phyloP scores from a whole-genome alignment of 2,797 vertebrate species.

The Fistularia tabacaria region DNA sequence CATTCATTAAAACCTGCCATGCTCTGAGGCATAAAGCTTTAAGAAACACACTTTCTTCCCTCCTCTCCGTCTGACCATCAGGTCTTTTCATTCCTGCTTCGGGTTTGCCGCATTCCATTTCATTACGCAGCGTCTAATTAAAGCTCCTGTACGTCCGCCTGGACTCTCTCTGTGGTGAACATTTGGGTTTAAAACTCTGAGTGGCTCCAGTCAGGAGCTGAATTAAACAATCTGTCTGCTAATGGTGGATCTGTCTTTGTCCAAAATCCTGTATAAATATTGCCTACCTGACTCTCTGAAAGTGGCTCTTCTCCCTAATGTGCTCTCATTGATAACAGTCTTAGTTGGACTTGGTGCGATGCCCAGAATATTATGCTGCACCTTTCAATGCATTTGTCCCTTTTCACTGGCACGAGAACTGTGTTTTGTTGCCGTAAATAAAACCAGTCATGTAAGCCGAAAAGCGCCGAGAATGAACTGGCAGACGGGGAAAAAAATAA shows the following conservation, averaged over 20 bases:
- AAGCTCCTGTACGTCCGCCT: slow-evolving; percentile 54
- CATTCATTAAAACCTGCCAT: slow-evolving; percentile 76
- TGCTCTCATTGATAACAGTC: slow-evolving; percentile 8
- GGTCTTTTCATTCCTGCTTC: slow-evolving; percentile 34
- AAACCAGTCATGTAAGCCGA: background rate
- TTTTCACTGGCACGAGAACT: slow-evolving; percentile 34
- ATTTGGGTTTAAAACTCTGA: slow-evolving; percentile 27
- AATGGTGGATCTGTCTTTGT: slow-evolving; percentile 11
- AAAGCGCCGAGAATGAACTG: slow-evolving; percentile 16
- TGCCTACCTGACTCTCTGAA: slow-evolving; percentile 9
- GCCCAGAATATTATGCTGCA: background rate
- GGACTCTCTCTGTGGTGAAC: slow-evolving; percentile 10
- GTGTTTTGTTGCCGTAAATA: slow-evolving; percentile 40
- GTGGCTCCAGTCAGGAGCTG: slow-evolving; percentile 19
- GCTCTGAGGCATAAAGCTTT: slow-evolving; percentile 74
- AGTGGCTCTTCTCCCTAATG: slow-evolving; percentile 4
- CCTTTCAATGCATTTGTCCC: slow-evolving; percentile 21
- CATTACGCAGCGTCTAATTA: slow-evolving; percentile 72
- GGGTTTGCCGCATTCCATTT: slow-evolving; percentile 47
- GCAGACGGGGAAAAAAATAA: slow-evolving; percentile 1
- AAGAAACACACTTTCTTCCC: slow-evolving; percentile 57
- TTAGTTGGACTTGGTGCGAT: slow-evolving; percentile 3
- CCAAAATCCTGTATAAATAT: slow-evolving; percentile 21
- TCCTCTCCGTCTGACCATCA: slow-evolving; percentile 51
- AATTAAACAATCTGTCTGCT: slow-evolving; percentile 18